phyloP scores from a whole-genome alignment of 2,888 invertebrate species.

The Vanessa cardui region DNA sequence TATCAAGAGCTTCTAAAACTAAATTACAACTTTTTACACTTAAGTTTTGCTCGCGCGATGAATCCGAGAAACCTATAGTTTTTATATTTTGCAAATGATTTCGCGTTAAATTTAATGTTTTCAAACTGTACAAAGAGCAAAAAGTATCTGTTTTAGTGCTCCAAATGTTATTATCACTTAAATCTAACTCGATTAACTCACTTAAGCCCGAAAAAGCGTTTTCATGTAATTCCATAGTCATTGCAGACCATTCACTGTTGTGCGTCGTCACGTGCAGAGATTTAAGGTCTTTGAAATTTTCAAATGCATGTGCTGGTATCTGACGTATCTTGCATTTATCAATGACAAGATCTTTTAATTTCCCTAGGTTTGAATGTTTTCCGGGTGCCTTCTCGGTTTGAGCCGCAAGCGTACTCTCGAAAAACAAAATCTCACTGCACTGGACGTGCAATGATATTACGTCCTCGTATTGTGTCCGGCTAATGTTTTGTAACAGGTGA shows the following conservation, averaged over 20 bases:
- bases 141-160: constrained; percentile 87
- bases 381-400: constrained; percentile 66
- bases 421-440: constrained; percentile 89
- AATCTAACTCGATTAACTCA: constrained; percentile 86
- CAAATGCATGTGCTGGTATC: constrained; percentile 87
- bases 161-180: constrained; percentile 91
- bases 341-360: constrained; percentile 87
- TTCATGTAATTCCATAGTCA: constrained; percentile 88
- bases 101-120: constrained; percentile 87
- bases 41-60: constrained; percentile 81
- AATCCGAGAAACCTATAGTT: constrained; percentile 88
- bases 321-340: constrained; percentile 90
- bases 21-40: constrained; percentile 86
- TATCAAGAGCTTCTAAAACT: constrained; percentile 86
- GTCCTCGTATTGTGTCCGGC: constrained; percentile 85
- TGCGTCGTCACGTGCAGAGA: constrained; percentile 87
- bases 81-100: constrained; percentile 91
- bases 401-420: constrained; percentile 86
- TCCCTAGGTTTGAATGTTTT: constrained; percentile 83
- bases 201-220: constrained; percentile 87
- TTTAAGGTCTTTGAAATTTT: constrained; percentile 86
- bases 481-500: constrained; percentile 86
- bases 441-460: constrained; percentile 86
- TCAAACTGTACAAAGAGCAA: constrained; percentile 87
- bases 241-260: constrained; percentile 90